These are phyloP conservation scores for Hydrotaea cyrtoneurina DNA, from an alignment of 2,888 invertebrate species.

Conservation along the genomic window DNA sequence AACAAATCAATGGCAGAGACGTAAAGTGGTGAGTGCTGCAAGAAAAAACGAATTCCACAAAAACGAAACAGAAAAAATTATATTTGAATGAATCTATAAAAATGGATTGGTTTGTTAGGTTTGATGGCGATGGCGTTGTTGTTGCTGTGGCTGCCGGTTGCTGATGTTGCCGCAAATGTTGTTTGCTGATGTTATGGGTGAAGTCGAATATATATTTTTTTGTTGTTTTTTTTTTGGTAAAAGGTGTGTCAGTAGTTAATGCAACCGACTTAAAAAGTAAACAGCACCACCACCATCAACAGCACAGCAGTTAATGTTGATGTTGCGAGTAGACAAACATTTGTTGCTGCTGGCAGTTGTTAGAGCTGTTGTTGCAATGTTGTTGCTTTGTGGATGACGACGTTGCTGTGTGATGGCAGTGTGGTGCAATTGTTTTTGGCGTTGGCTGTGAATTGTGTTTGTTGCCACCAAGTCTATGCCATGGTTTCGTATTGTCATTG, in stretches of 20 bases:
- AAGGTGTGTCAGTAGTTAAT: constrained; percentile 78
- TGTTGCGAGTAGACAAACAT: constrained; percentile 37
- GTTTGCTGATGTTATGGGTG: constrained; percentile 59
- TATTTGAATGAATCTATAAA: constrained; percentile 66
- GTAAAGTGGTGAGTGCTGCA: background rate
- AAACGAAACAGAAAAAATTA: background rate
- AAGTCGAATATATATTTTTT: constrained; percentile 38
- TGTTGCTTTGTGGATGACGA: constrained; percentile 41
- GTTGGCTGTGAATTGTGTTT: constrained; percentile 43
- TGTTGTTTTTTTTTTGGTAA: constrained; percentile 52
- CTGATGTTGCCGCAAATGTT: constrained; percentile 59
- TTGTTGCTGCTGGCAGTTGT: constrained; percentile 67
- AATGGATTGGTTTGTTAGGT: constrained; percentile 64
- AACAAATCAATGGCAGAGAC: background rate
- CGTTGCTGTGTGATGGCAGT: constrained; percentile 3
- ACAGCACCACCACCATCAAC: constrained; percentile 38
- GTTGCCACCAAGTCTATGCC: constrained; percentile 59
- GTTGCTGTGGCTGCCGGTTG: constrained; percentile 49
- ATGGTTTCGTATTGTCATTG: constrained; percentile 52
- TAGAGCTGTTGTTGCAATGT: constrained; percentile 34
- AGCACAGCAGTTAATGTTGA: constrained; percentile 31
- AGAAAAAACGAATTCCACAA: background rate
- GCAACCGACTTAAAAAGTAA: constrained; percentile 67
- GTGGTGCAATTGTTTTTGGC: constrained; percentile 16
- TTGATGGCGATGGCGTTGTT: constrained; percentile 36